Percentiles rank a stretch among this genome's conserved stretches.
Conservation (phyloP, 2,797 vertebrate genomes). For the Brachyalestes nurse region DNA sequence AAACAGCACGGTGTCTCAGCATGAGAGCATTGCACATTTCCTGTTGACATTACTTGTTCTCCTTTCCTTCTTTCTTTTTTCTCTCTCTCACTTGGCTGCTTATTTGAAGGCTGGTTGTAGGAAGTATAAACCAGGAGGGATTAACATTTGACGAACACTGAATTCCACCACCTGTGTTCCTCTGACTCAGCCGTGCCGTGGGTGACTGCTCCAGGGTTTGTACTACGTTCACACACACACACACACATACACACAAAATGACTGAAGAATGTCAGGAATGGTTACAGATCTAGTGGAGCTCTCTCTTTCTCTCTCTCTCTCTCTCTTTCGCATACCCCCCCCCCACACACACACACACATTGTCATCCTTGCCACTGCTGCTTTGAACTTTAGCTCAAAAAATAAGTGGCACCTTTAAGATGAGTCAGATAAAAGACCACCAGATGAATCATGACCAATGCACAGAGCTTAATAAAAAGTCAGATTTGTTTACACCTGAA, state of each 20-base stretch:
- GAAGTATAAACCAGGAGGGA: slow-evolving; percentile 45
- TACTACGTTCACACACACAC: neutral
- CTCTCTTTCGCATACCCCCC: neutral
- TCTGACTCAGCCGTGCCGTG: slow-evolving; percentile 49
- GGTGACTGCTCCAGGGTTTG: slow-evolving; percentile 6
- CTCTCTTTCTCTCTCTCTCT: neutral
- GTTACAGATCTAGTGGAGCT: neutral
- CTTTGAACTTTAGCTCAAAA: neutral
- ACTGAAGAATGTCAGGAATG: neutral
- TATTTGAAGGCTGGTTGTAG: slow-evolving; percentile 22
- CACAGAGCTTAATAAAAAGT: neutral
- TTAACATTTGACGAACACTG: slow-evolving; percentile 37
- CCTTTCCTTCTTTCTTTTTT: neutral
- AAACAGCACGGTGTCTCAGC: slow-evolving; percentile 18
- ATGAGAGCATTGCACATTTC: slow-evolving; percentile 4
- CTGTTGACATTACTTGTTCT: slow-evolving; percentile 1
- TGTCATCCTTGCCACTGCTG: neutral
- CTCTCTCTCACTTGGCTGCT: neutral
- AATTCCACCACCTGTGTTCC: slow-evolving; percentile 51
- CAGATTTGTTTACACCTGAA: neutral
- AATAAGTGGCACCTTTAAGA: neutral
- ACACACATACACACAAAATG: slow-evolving; percentile 7
- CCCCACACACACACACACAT: neutral
- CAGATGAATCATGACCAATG: neutral
- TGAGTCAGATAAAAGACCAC: neutral